Evolutionary conservation across 2,113 vertebrate genomes (phyloP).

Genomic region (Anguilla rostrata): DNA sequence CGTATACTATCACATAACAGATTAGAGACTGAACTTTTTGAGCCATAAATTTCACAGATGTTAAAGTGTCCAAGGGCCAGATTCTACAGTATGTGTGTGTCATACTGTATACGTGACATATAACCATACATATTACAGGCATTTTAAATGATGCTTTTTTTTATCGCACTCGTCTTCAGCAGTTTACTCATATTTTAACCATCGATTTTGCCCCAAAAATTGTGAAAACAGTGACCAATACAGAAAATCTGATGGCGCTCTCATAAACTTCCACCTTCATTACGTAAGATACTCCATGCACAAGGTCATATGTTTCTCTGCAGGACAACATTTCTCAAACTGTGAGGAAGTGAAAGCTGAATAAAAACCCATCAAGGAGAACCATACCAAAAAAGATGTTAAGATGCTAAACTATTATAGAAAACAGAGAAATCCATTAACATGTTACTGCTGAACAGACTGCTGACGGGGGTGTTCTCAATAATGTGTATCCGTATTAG

Average conservation of each 20-base stretch:
- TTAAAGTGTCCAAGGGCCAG: background rate
- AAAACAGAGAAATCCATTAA: conserved; percentile 14
- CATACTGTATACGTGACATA: background rate
- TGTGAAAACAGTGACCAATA: background rate
- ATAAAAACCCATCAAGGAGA: conserved; percentile 10
- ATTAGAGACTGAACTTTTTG: background rate
- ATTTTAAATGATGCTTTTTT: background rate
- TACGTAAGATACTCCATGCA: background rate
- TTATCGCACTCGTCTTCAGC: background rate
- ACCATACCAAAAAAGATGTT: conserved; percentile 1
- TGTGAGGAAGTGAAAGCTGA: background rate
- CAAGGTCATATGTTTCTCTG: background rate
- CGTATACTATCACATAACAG: background rate
- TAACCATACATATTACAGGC: background rate
- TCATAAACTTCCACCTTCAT: background rate
- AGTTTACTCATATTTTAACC: background rate
- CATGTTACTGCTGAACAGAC: background rate
- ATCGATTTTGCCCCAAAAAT: background rate
- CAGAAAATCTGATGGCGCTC: background rate
- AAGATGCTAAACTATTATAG: background rate
- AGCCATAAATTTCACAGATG: background rate
- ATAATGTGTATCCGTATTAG: background rate
- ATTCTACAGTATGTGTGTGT: background rate
- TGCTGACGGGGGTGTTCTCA: background rate
- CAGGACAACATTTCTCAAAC: background rate